These are phyloP conservation scores for Solea solea DNA, from an alignment of 2,113 vertebrate species.

Conservation along the genomic window DNA sequence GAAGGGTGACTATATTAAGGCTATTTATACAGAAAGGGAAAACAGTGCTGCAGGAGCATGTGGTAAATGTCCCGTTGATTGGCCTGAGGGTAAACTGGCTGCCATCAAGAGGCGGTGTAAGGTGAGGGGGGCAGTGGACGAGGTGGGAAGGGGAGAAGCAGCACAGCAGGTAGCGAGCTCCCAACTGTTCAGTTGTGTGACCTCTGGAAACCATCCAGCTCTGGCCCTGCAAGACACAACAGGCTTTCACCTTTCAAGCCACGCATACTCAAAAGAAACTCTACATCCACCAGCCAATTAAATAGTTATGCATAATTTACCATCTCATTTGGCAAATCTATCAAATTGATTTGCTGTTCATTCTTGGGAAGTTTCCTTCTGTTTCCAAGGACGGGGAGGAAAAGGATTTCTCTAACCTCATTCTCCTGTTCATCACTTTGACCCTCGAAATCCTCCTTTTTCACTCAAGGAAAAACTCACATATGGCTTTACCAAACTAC, in stretches of 20 bases:
- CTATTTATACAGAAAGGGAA: slow-evolving; percentile 58
- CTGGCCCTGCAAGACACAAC: slow-evolving; percentile 48
- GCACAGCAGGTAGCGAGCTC: slow-evolving; percentile 43
- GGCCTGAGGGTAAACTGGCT: slow-evolving; percentile 63
- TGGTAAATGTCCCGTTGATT: slow-evolving; percentile 54
- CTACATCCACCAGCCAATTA: slow-evolving; percentile 75
- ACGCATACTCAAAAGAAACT: slow-evolving; percentile 59
- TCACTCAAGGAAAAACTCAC: not conserved
- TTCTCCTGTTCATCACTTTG: slow-evolving; percentile 22
- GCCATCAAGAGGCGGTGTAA: slow-evolving; percentile 49
- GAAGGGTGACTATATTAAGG: slow-evolving; percentile 65
- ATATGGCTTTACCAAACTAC: slow-evolving; percentile 6
- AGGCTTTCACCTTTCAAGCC: slow-evolving; percentile 68
- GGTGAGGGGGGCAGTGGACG: slow-evolving; percentile 4
- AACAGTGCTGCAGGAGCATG: slow-evolving; percentile 46
- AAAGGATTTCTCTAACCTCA: slow-evolving; percentile 25
- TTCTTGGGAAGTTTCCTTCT: slow-evolving; percentile 48
- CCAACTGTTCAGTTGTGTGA: slow-evolving; percentile 51
- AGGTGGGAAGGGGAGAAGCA: slow-evolving; percentile 25
- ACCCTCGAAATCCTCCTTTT: slow-evolving; percentile 6
- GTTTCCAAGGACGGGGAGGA: slow-evolving; percentile 38
- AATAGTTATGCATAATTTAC: slow-evolving; percentile 83
- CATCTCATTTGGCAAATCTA: slow-evolving; percentile 70
- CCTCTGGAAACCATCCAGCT: slow-evolving; percentile 65
- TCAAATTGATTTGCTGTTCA: slow-evolving; percentile 70